These are phyloP conservation scores for Brachypteracias leptosomus DNA, from an alignment of 2,113 vertebrate genomes.

Conservation along the genomic window DNA sequence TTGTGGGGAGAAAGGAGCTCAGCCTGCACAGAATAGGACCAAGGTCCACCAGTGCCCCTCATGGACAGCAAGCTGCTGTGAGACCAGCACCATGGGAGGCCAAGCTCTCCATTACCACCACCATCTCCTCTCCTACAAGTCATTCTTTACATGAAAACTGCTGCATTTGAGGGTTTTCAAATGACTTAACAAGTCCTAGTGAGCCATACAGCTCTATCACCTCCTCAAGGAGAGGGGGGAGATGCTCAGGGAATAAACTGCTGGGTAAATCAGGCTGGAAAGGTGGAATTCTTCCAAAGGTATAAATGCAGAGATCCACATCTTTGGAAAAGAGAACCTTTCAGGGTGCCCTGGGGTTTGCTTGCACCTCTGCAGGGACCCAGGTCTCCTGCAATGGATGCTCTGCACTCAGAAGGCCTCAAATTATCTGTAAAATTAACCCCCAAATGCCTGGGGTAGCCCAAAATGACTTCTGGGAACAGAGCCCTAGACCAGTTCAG, in stretches of 20 bases:
- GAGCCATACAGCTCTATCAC: too few species aligned
- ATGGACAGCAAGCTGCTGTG: fast-evolving
- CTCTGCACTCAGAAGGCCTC: not conserved
- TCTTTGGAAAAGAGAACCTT: not conserved
- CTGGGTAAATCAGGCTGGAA: not conserved
- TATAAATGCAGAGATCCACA: fast-evolving
- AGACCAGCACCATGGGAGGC: not conserved
- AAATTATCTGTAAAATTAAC: not conserved
- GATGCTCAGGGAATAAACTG: not conserved
- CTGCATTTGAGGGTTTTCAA: not conserved
- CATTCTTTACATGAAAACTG: not conserved
- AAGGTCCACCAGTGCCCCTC: not conserved
- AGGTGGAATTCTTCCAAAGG: fast-evolving
- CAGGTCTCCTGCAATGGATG: not conserved
- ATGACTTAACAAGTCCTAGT: not conserved
- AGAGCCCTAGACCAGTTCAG: not conserved
- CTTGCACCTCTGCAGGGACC: not conserved
- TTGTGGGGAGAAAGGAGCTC: not conserved
- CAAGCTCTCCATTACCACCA: not conserved
- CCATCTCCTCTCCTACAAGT: not conserved
- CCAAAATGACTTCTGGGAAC: not conserved
- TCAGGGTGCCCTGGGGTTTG: not conserved
- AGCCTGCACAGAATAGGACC: not conserved
- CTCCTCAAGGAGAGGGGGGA: not conserved
- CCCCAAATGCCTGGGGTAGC: not conserved